Percentiles rank a stretch among this genome's conserved stretches.
Evolutionary conservation across 2,113 vertebrate genomes (phyloP).

Genomic region (Sorex araneus): DNA sequence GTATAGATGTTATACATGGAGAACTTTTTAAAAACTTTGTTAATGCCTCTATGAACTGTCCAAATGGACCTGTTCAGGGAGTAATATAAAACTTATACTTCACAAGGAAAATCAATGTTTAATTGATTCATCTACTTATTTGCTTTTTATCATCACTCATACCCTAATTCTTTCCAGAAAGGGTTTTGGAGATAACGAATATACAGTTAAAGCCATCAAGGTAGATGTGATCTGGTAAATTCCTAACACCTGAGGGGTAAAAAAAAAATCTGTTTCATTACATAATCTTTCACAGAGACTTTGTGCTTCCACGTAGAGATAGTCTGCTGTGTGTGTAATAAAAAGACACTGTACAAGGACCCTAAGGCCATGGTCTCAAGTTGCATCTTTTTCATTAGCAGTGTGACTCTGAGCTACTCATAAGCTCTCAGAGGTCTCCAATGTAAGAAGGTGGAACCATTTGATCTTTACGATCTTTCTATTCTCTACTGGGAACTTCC

Average conservation of each 20-base stretch:
- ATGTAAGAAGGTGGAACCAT: not conserved
- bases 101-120: not conserved
- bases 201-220: not conserved
- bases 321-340: not conserved
- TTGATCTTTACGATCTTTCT: constrained; percentile 37
- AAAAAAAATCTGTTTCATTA: not conserved
- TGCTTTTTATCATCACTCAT: constrained; percentile 25
- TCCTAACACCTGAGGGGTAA: not conserved
- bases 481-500: constrained; percentile 11
- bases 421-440: constrained; percentile 41
- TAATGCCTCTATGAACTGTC: not conserved
- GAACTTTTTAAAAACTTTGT: not conserved
- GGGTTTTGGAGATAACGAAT: constrained; percentile 15
- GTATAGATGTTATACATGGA: not conserved
- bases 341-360: not conserved
- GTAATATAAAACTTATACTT: not conserved
- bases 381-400: constrained; percentile 39
- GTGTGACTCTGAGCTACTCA: not conserved
- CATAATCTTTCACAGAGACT: not conserved
- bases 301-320: not conserved
- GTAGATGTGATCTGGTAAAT: not conserved
- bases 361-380: not conserved
- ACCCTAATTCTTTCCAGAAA: not conserved
- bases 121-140: constrained; percentile 11
- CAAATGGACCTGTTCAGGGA: not conserved